Percentiles rank a stretch among this genome's conserved stretches.
phyloP scores from a whole-genome alignment of 2,888 invertebrate species.

The Entomobrya proxima region DNA sequence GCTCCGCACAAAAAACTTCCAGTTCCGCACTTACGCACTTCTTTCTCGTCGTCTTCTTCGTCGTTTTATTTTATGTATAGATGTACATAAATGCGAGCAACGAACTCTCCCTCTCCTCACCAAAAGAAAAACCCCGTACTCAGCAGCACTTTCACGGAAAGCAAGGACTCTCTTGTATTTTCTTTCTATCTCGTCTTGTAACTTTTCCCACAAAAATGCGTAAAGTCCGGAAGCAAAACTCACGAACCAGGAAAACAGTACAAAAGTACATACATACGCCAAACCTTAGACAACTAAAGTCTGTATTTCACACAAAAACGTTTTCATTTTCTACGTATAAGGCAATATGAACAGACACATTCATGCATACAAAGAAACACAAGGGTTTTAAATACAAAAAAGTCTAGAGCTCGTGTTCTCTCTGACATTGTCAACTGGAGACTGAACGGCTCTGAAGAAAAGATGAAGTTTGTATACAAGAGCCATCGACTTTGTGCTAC shows the following conservation, averaged over 20 bases:
- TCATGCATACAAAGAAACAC: not conserved
- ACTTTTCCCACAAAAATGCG: conserved; percentile 54
- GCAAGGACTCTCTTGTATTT: not conserved
- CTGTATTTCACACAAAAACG: not conserved
- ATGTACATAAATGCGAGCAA: conserved; percentile 54
- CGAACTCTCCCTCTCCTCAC: conserved; percentile 34
- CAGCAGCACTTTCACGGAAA: conserved; percentile 5
- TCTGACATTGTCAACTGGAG: conserved; percentile 64
- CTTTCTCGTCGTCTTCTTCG: conserved; percentile 33
- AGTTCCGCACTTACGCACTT: conserved; percentile 58
- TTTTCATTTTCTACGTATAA: not conserved
- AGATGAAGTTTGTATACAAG: conserved; percentile 5
- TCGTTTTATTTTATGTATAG: not conserved
- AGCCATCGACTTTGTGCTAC: conserved; percentile 1
- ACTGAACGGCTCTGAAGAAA: conserved; percentile 54
- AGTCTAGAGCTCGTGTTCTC: conserved; percentile 22
- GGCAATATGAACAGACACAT: not conserved
- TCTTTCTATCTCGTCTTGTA: conserved; percentile 51
- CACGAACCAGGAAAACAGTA: conserved; percentile 54
- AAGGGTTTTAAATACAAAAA: not conserved
- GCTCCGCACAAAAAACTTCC: conserved; percentile 45
- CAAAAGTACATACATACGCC: not conserved
- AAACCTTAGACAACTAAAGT: not conserved
- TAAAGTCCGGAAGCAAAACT: conserved; percentile 49
- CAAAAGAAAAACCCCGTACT: conserved; percentile 23